Conservation (phyloP, 2,888 invertebrate species). For the Merodon equestris region DNA sequence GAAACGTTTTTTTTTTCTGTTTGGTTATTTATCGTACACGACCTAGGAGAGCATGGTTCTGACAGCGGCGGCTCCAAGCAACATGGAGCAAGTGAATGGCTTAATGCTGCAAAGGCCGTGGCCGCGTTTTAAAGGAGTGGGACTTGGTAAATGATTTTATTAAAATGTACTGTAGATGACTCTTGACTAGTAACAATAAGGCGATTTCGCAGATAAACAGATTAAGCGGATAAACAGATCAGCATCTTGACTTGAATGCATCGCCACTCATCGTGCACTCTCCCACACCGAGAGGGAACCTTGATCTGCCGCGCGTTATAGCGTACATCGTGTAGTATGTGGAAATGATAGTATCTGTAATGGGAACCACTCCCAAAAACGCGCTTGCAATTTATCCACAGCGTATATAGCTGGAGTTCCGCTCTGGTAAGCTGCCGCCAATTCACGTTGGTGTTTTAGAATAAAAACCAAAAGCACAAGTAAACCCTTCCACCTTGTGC, state of each 20-base stretch:
- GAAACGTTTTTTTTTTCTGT: constrained; percentile 33
- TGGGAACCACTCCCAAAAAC: constrained; percentile 56
- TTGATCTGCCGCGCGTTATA: constrained; percentile 47
- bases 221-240: constrained; percentile 39
- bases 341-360: constrained; percentile 42
- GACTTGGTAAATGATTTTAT: constrained; percentile 40
- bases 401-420: constrained; percentile 42
- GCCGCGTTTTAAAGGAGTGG: constrained; percentile 66
- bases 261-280: constrained; percentile 38
- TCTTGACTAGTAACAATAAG: constrained; percentile 44
- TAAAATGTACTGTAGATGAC: neutral
- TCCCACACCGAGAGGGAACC: constrained; percentile 42
- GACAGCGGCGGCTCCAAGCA: constrained; percentile 3
- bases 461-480: constrained; percentile 10
- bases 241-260: no score
- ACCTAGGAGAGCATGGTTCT: constrained; percentile 16
- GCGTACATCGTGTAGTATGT: constrained; percentile 2
- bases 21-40: constrained; percentile 53
- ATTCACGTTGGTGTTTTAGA: constrained; percentile 40
- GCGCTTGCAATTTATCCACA: constrained; percentile 37
- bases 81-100: constrained; percentile 57
- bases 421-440: constrained; percentile 34
- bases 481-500: constrained; percentile 4
- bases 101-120: constrained; percentile 60
- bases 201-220: constrained; percentile 45